phyloP scores from a whole-genome alignment of 2,797 vertebrate species.

The Thripadectes ignobilis region DNA sequence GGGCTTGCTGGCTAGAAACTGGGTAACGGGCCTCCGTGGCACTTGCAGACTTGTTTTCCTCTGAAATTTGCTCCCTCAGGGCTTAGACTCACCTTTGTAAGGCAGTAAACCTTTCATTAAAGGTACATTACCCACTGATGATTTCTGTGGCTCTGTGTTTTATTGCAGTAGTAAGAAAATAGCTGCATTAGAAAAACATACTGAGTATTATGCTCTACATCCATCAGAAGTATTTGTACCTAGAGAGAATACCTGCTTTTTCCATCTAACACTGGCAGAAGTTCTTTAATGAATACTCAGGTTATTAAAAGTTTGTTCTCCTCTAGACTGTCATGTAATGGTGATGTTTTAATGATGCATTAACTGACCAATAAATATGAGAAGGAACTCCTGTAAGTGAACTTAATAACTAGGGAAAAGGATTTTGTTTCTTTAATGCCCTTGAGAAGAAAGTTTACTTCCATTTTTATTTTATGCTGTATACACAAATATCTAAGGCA shows the following conservation, averaged over 20 bases:
- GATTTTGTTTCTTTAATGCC: neutral
- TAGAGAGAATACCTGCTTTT: neutral
- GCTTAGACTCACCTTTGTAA: neutral
- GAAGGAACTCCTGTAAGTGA: neutral
- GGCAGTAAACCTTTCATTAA: neutral
- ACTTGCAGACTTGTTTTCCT: neutral
- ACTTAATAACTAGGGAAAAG: neutral
- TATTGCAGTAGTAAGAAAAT: neutral
- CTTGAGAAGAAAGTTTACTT: neutral
- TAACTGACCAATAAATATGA: neutral
- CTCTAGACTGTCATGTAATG: neutral
- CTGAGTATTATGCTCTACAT: neutral
- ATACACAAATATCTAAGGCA: neutral
- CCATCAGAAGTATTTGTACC: neutral
- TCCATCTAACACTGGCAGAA: neutral
- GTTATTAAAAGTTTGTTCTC: neutral
- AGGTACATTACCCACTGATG: neutral
- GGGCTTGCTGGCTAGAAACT: neutral
- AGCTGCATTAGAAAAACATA: neutral
- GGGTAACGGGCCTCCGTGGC: neutral
- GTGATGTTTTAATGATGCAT: neutral
- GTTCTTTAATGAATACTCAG: neutral
- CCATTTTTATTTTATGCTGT: neutral
- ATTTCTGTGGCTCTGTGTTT: neutral
- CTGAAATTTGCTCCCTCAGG: neutral